These are phyloP conservation scores for Chrysemys picta DNA, from an alignment of 2,113 vertebrate genomes.

Conservation along the genomic window DNA sequence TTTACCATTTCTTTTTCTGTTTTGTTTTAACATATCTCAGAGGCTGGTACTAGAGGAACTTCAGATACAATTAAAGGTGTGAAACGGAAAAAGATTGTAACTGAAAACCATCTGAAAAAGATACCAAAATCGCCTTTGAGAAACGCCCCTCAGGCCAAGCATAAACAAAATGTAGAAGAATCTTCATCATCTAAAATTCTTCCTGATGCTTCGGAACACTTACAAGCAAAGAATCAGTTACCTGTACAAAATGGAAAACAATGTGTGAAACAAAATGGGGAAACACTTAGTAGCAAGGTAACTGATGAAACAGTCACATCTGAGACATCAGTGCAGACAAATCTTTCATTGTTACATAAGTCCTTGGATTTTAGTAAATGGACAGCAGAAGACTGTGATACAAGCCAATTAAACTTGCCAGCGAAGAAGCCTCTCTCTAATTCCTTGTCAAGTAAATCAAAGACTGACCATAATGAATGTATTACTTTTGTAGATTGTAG, in stretches of 20 bases:
- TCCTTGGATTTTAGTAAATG: constrained; percentile 73
- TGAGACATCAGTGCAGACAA: constrained; percentile 73
- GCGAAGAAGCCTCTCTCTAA: constrained; percentile 53
- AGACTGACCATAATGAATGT: constrained; percentile 79
- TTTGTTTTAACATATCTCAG: constrained; percentile 78
- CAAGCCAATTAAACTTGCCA: constrained; percentile 30
- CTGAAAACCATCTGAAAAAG: constrained; percentile 94
- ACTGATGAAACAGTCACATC: constrained; percentile 60
- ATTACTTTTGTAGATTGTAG: constrained; percentile 69
- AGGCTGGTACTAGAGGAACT: constrained; percentile 83
- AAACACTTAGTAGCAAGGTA: constrained; percentile 55
- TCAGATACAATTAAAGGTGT: constrained; percentile 91
- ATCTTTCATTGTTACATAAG: constrained; percentile 62
- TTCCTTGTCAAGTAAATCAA: constrained; percentile 69
- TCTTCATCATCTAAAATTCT: constrained; percentile 61
- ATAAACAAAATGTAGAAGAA: constrained; percentile 76
- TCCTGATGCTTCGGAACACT: constrained; percentile 64
- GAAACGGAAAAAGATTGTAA: constrained; percentile 96
- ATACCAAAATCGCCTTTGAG: constrained; percentile 97
- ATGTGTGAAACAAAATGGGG: constrained; percentile 76
- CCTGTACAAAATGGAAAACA: constrained; percentile 71
- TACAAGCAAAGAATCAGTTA: constrained; percentile 51
- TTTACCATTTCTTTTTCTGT: constrained; percentile 37
- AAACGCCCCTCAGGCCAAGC: constrained; percentile 87
- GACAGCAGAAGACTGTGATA: constrained; percentile 67